Base-by-base conservation (phyloP, 2,113 vertebrate species). In the Arothron firmamentum region DNA sequence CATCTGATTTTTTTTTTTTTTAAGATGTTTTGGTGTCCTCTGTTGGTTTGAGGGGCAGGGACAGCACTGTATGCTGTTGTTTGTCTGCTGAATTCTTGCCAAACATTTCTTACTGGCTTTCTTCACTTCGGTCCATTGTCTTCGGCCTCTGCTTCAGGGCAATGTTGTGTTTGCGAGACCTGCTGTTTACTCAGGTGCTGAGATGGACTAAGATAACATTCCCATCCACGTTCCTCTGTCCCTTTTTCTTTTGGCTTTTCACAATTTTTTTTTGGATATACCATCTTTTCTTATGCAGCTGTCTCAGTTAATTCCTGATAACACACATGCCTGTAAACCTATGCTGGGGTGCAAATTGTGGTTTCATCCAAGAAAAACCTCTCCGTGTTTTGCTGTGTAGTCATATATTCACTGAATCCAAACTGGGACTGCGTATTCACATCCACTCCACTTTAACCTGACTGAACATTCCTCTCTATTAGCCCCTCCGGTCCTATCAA, bases 181-280 rank as follows among this genome's bases (percentile, higher is more conserved):
- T 55, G 73, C 73, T 92, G 87, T 90, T 90, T 86, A 90, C 81
- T 82, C 90, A 92, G 90, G 88, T 92, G 90, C 78, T 64, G 65
- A 55, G 72, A 76, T 75, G 70, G 45, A 59, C 54, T 56, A 49
- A 81, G 60, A 84, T 75, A 80, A 81, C 83, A 80, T 77, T 67
- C 79, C 62, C 59, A 71, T 65, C 60, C 34, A 41, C 25, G 31
- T 49, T 63, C 41, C 14, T 2, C 46, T n/a, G 7, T 4, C 49
- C 42, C 54, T 38, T 47, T 74, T 4, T 46, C 42, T 52, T 38
- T 47, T 74, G 48, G 21, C 41, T 34, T 41, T 55, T 20, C 56
- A 20, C 34, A 41, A 11, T 59, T 2, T 19, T 19, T 19, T 46
- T 49, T 9, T 41, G 6, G 6, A 23, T 50, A n/a, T 50, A 43